A percentile compares a stretch with the other conserved stretches of the same genome.
These are phyloP conservation scores for Euclidia mi DNA, from an alignment of 2,888 invertebrate species.

Conservation along the genomic window DNA sequence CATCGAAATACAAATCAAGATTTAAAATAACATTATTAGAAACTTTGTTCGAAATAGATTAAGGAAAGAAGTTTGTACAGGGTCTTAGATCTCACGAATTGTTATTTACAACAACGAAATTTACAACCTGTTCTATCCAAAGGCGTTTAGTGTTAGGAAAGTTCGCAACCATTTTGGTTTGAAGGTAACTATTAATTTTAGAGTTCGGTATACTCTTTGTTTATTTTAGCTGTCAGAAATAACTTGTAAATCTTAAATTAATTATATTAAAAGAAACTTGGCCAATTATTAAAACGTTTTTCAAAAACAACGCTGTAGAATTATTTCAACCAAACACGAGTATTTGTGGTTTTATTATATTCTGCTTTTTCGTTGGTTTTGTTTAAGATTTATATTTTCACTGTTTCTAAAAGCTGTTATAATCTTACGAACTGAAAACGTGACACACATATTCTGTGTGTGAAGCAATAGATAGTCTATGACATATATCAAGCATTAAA, in stretches of 20 bases:
- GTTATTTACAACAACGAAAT: neutral
- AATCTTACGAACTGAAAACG: too few relatives aligned
- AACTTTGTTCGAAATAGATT: constrained; percentile 4
- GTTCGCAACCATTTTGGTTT: neutral
- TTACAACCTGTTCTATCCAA: neutral
- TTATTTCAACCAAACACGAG: too few relatives aligned
- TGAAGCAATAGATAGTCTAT: too few relatives aligned
- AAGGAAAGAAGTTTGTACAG: neutral
- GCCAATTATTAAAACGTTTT: too few relatives aligned
- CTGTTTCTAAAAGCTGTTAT: too few relatives aligned
- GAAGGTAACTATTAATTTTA: neutral
- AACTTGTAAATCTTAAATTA: neutral
- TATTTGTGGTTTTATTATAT: too few relatives aligned
- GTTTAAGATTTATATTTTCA: too few relatives aligned
- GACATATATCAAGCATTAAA: too few relatives aligned
- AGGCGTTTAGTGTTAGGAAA: neutral
- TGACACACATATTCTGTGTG: too few relatives aligned
- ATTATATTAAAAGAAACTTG: too few relatives aligned
- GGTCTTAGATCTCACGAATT: neutral
- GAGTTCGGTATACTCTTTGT: neutral
- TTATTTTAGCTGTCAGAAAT: neutral
- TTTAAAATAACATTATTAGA: constrained; percentile 1
- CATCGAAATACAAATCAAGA: neutral
- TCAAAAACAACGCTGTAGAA: too few relatives aligned
- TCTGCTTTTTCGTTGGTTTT: too few relatives aligned